Evolutionary conservation across 2,113 vertebrate species (phyloP).

Genomic region (Mohoua ochrocephala): DNA sequence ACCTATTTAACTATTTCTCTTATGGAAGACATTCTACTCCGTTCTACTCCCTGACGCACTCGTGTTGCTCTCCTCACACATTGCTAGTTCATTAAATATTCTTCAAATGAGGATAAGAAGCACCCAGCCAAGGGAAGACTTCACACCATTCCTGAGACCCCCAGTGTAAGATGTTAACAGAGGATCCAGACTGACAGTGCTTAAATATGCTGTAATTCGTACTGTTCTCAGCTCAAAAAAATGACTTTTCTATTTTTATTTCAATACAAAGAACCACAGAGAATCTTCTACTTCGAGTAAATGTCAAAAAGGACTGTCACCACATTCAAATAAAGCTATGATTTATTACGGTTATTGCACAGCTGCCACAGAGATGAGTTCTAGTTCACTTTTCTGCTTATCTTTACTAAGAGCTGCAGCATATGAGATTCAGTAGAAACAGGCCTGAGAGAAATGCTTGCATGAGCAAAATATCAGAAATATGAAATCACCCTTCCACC

Average conservation of each 20-base stretch:
- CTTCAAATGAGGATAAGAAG: background rate
- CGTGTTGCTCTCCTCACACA: background rate
- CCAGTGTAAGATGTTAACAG: background rate
- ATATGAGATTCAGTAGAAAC: background rate
- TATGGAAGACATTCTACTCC: background rate
- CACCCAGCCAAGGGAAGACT: background rate
- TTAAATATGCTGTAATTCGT: background rate
- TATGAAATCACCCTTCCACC: constrained; percentile 5
- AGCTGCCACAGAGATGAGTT: background rate
- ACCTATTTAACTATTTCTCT: background rate
- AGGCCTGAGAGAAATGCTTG: background rate
- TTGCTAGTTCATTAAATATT: background rate
- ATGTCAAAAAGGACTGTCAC: background rate
- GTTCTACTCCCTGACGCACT: background rate
- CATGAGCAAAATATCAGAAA: background rate
- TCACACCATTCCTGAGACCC: background rate
- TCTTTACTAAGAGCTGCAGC: background rate
- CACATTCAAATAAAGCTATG: background rate
- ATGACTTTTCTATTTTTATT: background rate
- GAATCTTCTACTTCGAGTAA: background rate
- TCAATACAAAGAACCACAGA: background rate
- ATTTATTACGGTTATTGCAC: background rate
- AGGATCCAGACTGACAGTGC: background rate
- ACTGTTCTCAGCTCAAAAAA: background rate
- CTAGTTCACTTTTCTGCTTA: background rate